Evolutionary conservation across 2,113 vertebrate species (phyloP), one percentile per base, ranked within the genome.

Genomic region (Mustelus asterias): DNA sequence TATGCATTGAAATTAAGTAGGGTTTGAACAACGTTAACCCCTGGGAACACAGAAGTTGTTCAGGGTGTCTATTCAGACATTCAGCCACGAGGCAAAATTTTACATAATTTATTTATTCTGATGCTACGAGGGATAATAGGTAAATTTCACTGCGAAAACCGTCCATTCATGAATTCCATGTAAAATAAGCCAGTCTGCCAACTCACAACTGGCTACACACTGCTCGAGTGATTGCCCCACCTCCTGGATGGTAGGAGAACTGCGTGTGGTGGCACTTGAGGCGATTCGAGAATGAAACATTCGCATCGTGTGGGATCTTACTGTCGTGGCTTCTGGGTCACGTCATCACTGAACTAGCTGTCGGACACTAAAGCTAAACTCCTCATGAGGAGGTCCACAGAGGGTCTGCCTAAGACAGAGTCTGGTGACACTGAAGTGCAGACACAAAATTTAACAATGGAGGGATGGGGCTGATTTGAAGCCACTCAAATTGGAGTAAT

Each of bases 121-220:
- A 63, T n/a, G 29, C 22, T 20, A 29, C 29, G 1, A 89, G 83
- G 41, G 83, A 48, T 48, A 89, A 26, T 58, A 54, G 86, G 37
- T 18, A 41, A 83, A 83, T 83, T 41, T 89, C 54, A 63, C 18
- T 92, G 33, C 2, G 14, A 92, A 92, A 92, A 63, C 29, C 2
- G 5, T 60, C 13, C 89, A 92, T 92, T 92, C 89, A 92, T 37
- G 58, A 65, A 65, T 92, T 92, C 65, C 89, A 92, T 92, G 89
- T n/a, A 92, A 92, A 92, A 92, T 54, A 89, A 60, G 60, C 54
- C 10, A 20, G 78, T 41, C 20, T 65, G 14, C 13, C 58, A 65
- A n/a, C 8, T 65, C 11, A 16, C 60, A n/a, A 92, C n/a, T n/a
- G 58, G 58, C 5, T 7, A n/a, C 89, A 37, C 11, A 4, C 20